Evolutionary conservation across 1,140 invertebrate genomes (phyloP), one percentile per base, ranked within the genome.

Genomic region (Oscheius sp.): DNA sequence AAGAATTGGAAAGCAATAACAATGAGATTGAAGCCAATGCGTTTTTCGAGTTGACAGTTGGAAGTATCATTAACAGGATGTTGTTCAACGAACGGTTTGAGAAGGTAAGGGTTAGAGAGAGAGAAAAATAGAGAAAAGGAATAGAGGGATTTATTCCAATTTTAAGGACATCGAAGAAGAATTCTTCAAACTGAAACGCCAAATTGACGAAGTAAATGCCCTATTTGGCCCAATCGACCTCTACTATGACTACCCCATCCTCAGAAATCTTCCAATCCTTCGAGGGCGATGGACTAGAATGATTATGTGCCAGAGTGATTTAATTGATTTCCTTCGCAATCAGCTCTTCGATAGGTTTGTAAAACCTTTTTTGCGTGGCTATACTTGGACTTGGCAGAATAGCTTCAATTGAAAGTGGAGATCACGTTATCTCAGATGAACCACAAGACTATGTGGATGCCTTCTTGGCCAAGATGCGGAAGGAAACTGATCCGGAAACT

Each of bases 381-480:
- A n/a, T n/a, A 63, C 31, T 10, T 7, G 26, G 36, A 1, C 42
- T n/a, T n/a, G 63, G 63, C 52, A 71, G 69, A 63, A 35, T 64
- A 23, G 13, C 4, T 23, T 35, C 20, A 59, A 38, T 78, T 23
- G 49, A 66, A 13, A 35, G 42, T 3, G 63, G 55, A 15, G 36
- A 87, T 85, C 78, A 85, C 13, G 79, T 83, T 62, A 81, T 88
- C 28, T 45, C 73, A 2, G 85, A 85, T 13, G 73, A 84, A 3
- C 77, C 79, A 13, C 77, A 85, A 49, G 87, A 88, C 76, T 85
- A 88, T 68, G 87, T 88, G 31, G 87, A 88, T 67, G 82, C 82
- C 45, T 88, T 88, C 69, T 69, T 88, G 0, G 74, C 83, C 29
- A 85, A 88, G 77, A 85, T 88, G 36, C 65, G 79, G 13, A 38